Evolutionary conservation across 2,888 invertebrate species (phyloP).

Genomic region (Amitus sp.): DNA sequence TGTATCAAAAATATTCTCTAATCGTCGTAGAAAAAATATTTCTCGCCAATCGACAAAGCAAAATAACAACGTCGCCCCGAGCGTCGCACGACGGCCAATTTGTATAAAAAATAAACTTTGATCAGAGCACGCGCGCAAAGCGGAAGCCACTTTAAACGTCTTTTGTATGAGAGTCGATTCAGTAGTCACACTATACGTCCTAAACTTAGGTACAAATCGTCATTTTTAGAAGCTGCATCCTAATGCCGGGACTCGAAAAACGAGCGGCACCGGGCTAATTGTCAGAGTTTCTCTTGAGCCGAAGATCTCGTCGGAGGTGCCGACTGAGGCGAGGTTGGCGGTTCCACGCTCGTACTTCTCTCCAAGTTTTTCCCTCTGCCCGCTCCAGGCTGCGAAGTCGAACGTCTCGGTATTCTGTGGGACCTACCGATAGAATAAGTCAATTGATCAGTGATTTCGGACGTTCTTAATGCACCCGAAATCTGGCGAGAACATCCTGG

Average conservation of each 20-base stretch:
- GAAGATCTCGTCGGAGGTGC: constrained; percentile 45
- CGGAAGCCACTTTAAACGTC: constrained; percentile 20
- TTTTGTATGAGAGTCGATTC: background rate
- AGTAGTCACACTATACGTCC: constrained; percentile 3
- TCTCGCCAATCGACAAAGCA: background rate
- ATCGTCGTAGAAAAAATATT: constrained; percentile 1
- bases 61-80: background rate
- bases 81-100: constrained; percentile 6
- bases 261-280: constrained; percentile 62
- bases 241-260: constrained; percentile 61
- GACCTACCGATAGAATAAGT: no score
- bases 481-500: no score
- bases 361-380: constrained; percentile 51
- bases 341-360: constrained; percentile 60
- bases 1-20: background rate
- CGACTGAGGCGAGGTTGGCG: constrained; percentile 47
- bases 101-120: constrained; percentile 50
- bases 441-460: no score
- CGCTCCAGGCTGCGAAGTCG: constrained; percentile 65
- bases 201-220: constrained; percentile 1
- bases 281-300: constrained; percentile 60
- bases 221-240: constrained; percentile 9
- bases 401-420: constrained; percentile 67
- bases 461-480: no score
- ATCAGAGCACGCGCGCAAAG: constrained; percentile 31